These are phyloP conservation scores for Hippolais icterina DNA, from an alignment of 2,113 vertebrate genomes.

Conservation along the genomic window DNA sequence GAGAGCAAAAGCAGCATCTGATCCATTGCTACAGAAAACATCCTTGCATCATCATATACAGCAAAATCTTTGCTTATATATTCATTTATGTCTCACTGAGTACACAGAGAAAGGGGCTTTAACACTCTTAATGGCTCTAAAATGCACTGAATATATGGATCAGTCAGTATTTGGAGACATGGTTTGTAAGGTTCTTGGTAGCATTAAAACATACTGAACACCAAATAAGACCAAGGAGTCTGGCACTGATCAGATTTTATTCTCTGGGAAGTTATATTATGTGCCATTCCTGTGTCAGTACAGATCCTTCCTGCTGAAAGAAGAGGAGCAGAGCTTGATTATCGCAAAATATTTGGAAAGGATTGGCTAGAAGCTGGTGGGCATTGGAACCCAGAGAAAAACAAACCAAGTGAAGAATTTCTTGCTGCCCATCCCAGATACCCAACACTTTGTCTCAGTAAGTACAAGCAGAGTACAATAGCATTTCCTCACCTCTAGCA, in stretches of 20 bases:
- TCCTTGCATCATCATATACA: not conserved
- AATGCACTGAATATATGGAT: not conserved
- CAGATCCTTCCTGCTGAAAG: conserved; percentile 83
- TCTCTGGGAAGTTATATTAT: not conserved
- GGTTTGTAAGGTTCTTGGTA: not conserved
- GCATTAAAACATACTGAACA: not conserved
- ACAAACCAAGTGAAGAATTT: conserved; percentile 78
- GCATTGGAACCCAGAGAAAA: conserved; percentile 68
- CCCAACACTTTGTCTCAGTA: conserved; percentile 83
- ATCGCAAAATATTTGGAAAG: conserved; percentile 87
- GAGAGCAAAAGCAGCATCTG: not conserved
- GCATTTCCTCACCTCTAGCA: not conserved
- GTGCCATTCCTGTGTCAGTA: not conserved
- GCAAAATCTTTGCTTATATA: not conserved
- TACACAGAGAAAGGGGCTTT: not conserved
- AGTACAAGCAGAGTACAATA: conserved; percentile 22
- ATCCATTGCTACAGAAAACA: not conserved
- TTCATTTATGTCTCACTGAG: not conserved
- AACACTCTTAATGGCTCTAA: not conserved
- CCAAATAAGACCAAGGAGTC: not conserved
- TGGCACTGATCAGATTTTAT: not conserved
- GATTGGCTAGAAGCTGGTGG: conserved; percentile 88
- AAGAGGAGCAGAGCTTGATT: conserved; percentile 91
- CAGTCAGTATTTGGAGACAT: not conserved
- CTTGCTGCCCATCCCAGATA: conserved; percentile 84